phyloP scores from a whole-genome alignment of 2,113 vertebrate species.

The Nycticryphes semicollaris region DNA sequence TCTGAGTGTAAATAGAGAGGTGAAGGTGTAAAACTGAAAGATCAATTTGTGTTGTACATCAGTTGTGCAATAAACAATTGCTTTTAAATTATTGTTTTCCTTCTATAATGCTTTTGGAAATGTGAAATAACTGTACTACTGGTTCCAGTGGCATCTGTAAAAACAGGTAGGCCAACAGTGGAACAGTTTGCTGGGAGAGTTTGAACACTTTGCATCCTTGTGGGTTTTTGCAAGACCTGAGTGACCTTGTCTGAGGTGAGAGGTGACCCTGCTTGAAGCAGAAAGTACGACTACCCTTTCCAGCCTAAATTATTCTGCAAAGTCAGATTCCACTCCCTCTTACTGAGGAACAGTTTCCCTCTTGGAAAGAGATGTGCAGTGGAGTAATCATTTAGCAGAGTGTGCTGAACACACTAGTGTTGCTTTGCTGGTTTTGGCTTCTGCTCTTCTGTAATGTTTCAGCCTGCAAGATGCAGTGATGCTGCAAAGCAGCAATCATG shows the following conservation, averaged over 20 bases:
- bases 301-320: background rate
- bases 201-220: background rate
- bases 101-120: background rate
- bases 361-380: background rate
- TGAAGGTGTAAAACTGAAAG: background rate
- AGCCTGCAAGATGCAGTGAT: background rate
- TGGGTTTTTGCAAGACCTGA: background rate
- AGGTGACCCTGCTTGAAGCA: background rate
- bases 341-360: background rate
- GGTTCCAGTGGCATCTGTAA: background rate
- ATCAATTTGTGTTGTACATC: background rate
- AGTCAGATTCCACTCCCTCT: background rate
- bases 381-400: background rate
- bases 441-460: background rate
- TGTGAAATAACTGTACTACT: background rate
- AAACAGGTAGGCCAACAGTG: background rate
- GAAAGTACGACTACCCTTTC: background rate
- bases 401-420: background rate
- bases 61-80: background rate
- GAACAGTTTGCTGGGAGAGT: background rate
- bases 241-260: background rate
- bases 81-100: background rate
- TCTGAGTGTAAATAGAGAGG: background rate
- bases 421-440: background rate
- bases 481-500: background rate